phyloP scores from a whole-genome alignment of 1,140 invertebrate species.

The Hypsibius dujardini region DNA sequence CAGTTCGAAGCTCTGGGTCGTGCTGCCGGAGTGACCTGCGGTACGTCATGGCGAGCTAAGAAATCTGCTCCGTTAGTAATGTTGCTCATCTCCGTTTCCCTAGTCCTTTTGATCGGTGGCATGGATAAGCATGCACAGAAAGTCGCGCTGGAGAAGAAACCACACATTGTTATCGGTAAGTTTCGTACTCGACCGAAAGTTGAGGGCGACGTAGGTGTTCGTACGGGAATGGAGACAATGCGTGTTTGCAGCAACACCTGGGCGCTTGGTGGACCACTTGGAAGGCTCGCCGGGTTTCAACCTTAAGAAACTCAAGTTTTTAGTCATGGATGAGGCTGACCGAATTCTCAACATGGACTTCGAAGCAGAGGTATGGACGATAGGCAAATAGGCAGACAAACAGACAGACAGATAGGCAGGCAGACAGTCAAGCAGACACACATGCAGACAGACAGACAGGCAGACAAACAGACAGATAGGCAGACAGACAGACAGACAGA shows the following conservation, averaged over 20 bases:
- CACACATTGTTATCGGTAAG: conserved; percentile 68
- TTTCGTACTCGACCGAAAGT: too few species aligned
- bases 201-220: too few species aligned
- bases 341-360: conserved; percentile 90
- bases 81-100: too few species aligned
- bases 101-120: conserved; percentile 55
- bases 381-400: too few species aligned
- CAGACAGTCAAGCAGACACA: too few species aligned
- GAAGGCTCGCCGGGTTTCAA: conserved; percentile 88
- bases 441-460: too few species aligned
- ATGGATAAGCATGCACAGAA: conserved; percentile 93
- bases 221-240: background rate
- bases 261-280: conserved; percentile 68
- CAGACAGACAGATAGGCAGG: too few species aligned
- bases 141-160: conserved; percentile 72
- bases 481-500: too few species aligned
- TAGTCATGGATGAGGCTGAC: conserved; percentile 93
- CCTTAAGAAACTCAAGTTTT: conserved; percentile 63
- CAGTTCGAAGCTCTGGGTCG: background rate
- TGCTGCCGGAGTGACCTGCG: background rate
- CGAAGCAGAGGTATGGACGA: conserved; percentile 57
- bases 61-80: too few species aligned
- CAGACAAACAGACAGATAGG: too few species aligned
- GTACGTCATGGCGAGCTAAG: background rate
- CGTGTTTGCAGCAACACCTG: conserved; percentile 52